A percentile compares a stretch with the other conserved stretches of the same genome.
These are phyloP conservation scores for Crocidura indochinensis DNA, from an alignment of 2,797 vertebrate genomes.

Conservation along the genomic window DNA sequence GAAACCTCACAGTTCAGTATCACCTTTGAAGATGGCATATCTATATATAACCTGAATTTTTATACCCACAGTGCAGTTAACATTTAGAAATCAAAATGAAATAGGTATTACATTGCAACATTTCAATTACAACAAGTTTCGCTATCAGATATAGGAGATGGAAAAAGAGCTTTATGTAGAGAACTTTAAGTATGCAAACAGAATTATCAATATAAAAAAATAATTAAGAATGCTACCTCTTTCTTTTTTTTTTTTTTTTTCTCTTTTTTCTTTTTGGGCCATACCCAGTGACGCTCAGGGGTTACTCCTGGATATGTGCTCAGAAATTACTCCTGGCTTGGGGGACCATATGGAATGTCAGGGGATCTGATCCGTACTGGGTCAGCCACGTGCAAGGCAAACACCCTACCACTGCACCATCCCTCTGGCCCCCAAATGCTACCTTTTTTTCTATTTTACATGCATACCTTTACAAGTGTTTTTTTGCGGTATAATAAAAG, in stretches of 20 bases:
- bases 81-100: constrained; percentile 72
- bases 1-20: constrained; percentile 75
- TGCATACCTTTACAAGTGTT: constrained; percentile 87
- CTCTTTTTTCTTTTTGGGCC: too few species aligned
- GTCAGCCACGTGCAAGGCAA: too few species aligned
- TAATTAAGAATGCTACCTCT: constrained; percentile 75
- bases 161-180: constrained; percentile 81
- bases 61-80: constrained; percentile 80
- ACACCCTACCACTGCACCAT: too few species aligned
- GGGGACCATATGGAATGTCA: too few species aligned
- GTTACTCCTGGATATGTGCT: too few species aligned
- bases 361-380: too few species aligned
- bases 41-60: constrained; percentile 73
- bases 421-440: too few species aligned
- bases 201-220: constrained; percentile 83
- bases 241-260: too few species aligned
- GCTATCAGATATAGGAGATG: constrained; percentile 75
- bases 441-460: constrained; percentile 78
- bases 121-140: constrained; percentile 58
- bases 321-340: too few species aligned
- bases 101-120: constrained; percentile 58
- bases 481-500: constrained; percentile 89
- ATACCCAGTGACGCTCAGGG: too few species aligned
- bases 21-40: constrained; percentile 72
- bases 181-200: constrained; percentile 59